Base-by-base conservation (phyloP, 1,140 invertebrate genomes). In the Odontomachus brunneus region DNA sequence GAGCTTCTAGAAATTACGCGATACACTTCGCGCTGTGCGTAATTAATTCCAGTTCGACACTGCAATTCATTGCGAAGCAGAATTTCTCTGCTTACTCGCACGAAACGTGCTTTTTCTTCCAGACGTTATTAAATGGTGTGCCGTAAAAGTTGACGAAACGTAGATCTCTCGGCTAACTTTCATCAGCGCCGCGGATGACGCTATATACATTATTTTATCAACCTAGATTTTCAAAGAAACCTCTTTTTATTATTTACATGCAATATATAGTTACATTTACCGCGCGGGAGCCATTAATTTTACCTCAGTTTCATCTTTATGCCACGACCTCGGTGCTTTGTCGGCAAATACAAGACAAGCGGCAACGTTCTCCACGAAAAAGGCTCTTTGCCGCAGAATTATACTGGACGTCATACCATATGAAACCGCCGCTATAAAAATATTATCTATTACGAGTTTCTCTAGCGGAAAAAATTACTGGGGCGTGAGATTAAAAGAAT, bases 391-490 rank as follows among this genome's bases (percentile, higher is more conserved):
- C 44, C 9, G 0, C 11, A 29, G 44, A 49, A 80, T 66, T 67
- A 67, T 60, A 49, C 67, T 19, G 17, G n/a, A 60, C 67, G 48
- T 81, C 38, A 55, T 65, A 44, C 59, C 59, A 82, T 59, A 76
- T n/a, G 67, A 85, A 82, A 65, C 19, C 53, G 24, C 49, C 49
- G 83, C 38, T 82, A 75, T 51, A 82, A 82, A 86, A 82, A 85
- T 74, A 85, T 82, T 81, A 53, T 17, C 63, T 63, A 74, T 86
- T 82, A 74, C 63, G 59, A 60, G 62, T 85, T 82, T 53, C 24
- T 59, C 24, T 48, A 24, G 51, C 19, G 66, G 55, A 84, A 80
- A 74, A 82, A 84, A 84, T 72, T 84, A 81, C 83, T 81, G 76
- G n/a, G 29, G 38, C 33, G 55, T 29, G 38, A 81, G 60, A 84